These are phyloP conservation scores for Eueides isabella DNA, from an alignment of 1,140 invertebrate genomes.

Conservation along the genomic window DNA sequence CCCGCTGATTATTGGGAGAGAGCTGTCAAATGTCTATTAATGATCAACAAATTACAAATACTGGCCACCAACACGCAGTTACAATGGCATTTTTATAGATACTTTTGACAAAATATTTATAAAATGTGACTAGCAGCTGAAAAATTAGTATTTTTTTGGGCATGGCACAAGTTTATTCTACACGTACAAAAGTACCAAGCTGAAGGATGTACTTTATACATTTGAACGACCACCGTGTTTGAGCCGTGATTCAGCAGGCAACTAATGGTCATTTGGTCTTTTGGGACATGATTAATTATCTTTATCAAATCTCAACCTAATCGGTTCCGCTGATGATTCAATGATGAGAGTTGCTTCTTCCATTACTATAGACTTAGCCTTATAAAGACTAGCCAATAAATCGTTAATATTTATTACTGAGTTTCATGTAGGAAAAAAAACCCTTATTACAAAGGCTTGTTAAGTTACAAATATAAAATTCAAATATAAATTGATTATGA, in stretches of 20 bases:
- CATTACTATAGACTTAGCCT: constrained; percentile 25
- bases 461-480: no score
- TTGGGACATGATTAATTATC: constrained; percentile 74
- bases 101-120: constrained; percentile 15
- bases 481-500: no score
- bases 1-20: constrained; percentile 78
- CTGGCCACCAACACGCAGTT: constrained; percentile 50
- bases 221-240: constrained; percentile 59
- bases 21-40: constrained; percentile 71
- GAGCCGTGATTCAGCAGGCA: constrained; percentile 65
- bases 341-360: constrained; percentile 65
- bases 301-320: constrained; percentile 64
- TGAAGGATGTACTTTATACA: constrained; percentile 37
- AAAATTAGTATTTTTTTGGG: not conserved
- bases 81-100: not conserved
- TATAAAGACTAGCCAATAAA: not conserved
- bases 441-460: not conserved
- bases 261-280: constrained; percentile 74
- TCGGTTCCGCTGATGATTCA: constrained; percentile 61
- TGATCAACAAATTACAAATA: constrained; percentile 59
- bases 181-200: constrained; percentile 1
- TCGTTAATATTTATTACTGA: not conserved
- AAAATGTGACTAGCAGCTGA: constrained; percentile 44
- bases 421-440: not conserved
- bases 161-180: not conserved